These are phyloP conservation scores for Trematocara macrostoma DNA, from an alignment of 2,113 vertebrate species.

Conservation along the genomic window DNA sequence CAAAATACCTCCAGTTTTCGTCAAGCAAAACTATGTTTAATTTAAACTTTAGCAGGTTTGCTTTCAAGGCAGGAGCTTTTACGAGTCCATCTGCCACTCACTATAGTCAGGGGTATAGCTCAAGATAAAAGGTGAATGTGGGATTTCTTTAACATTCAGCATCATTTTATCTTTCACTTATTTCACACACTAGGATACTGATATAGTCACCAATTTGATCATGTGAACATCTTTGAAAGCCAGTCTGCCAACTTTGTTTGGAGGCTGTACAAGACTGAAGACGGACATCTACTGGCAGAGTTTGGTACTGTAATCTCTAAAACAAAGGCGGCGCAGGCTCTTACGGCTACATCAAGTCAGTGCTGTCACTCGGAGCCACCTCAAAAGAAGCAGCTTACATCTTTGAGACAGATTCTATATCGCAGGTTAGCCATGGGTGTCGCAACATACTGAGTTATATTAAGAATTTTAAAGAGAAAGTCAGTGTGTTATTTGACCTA, in stretches of 20 bases:
- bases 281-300: constrained; percentile 63
- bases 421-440: background rate
- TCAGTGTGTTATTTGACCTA: background rate
- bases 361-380: background rate
- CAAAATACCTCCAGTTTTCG: background rate
- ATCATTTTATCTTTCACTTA: background rate
- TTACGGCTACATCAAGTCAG: background rate
- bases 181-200: background rate
- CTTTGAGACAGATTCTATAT: background rate
- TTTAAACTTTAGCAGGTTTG: background rate
- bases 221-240: background rate
- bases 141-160: background rate
- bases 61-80: background rate
- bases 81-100: background rate
- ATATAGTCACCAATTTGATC: background rate
- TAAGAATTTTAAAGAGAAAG: background rate
- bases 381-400: background rate
- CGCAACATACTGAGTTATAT: background rate
- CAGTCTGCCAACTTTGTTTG: background rate
- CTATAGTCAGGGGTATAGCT: background rate
- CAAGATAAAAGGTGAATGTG: background rate
- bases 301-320: constrained; percentile 32
- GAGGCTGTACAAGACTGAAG: constrained; percentile 31
- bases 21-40: background rate
- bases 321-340: constrained; percentile 2